A percentile compares a stretch with the other conserved stretches of the same genome.
Conservation (phyloP, 2,888 invertebrate genomes). For the Aphidius colemani region DNA sequence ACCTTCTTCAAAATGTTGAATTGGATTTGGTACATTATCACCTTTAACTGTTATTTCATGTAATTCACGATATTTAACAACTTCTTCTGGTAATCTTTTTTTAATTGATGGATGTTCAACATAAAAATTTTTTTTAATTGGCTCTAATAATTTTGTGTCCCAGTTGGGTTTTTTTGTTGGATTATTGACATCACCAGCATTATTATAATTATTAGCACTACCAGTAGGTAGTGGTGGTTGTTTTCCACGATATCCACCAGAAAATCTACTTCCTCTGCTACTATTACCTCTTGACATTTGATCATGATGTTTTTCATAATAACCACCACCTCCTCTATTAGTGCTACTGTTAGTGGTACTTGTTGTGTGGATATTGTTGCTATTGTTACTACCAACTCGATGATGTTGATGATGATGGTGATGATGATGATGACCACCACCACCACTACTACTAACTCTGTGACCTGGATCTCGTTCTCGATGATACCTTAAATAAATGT, state of each 20-base stretch:
- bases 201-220: no score
- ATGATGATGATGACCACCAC: no score
- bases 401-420: no score
- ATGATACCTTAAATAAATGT: conserved; percentile 40
- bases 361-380: conserved; percentile 47
- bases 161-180: conserved; percentile 64
- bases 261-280: no score
- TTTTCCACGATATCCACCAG: no score
- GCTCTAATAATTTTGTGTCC: conserved; percentile 65
- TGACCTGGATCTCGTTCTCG: conserved; percentile 49
- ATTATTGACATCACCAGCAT: not conserved
- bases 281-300: no score
- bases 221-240: no score
- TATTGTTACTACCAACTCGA: conserved; percentile 43
- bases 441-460: conserved; percentile 50
- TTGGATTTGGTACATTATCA: conserved; percentile 52
- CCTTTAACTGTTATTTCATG: conserved; percentile 56
- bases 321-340: conserved; percentile 38
- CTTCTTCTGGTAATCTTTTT: conserved; percentile 59
- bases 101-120: conserved; percentile 71
- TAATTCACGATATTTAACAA: conserved; percentile 45
- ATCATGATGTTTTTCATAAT: conserved; percentile 56
- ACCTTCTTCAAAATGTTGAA: conserved; percentile 54
- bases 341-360: conserved; percentile 42
- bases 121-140: conserved; percentile 82